These are phyloP conservation scores for Teleiodes luculella DNA, from an alignment of 2,888 invertebrate species.

Conservation along the genomic window DNA sequence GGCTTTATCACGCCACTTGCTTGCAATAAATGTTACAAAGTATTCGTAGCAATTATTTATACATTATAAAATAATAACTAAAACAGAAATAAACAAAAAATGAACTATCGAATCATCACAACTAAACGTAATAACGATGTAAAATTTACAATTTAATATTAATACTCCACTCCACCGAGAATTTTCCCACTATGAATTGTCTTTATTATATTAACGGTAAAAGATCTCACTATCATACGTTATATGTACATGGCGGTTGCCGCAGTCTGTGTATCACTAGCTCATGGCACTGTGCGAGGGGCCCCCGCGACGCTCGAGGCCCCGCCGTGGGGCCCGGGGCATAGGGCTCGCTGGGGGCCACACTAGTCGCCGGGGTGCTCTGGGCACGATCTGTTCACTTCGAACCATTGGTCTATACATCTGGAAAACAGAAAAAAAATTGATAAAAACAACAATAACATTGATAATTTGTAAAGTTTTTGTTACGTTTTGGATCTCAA, in stretches of 20 bases:
- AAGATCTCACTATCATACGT: constrained; percentile 69
- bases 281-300: constrained; percentile 14
- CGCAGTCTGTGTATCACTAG: constrained; percentile 13
- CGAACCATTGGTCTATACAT: constrained; percentile 99
- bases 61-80: constrained; percentile 20
- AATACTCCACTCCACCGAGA: constrained; percentile 65
- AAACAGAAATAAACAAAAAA: constrained; percentile 8
- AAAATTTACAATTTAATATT: constrained; percentile 57
- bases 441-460: no score
- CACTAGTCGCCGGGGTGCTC: constrained; percentile 97
- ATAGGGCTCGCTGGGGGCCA: constrained; percentile 23
- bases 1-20: not conserved
- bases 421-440: constrained; percentile 77
- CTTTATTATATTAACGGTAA: constrained; percentile 65
- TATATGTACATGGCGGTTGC: constrained; percentile 81
- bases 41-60: not conserved
- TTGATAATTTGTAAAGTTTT: no score
- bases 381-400: constrained; percentile 98
- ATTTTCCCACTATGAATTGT: constrained; percentile 61
- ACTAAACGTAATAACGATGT: constrained; percentile 56
- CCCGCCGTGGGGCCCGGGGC: constrained; percentile 9
- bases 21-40: constrained; percentile 7
- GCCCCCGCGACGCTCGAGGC: constrained; percentile 6
- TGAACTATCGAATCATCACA: constrained; percentile 31
- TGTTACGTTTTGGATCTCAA: no score